Evolutionary conservation across 1,140 invertebrate genomes (phyloP).

Genomic region (Xylocopa sonorina): DNA sequence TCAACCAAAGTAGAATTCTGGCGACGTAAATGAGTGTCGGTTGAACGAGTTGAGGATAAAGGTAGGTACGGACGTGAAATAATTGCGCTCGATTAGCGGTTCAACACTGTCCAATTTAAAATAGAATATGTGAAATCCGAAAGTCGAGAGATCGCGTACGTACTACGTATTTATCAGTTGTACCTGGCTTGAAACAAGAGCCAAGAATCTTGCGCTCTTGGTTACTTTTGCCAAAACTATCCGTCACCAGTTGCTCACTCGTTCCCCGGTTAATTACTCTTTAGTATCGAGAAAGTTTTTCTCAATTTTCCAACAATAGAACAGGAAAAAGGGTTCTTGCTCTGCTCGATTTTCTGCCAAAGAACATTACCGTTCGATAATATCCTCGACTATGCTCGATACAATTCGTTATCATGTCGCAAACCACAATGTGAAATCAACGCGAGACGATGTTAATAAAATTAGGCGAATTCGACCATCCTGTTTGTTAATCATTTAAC

Average conservation of each 20-base stretch:
- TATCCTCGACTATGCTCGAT: no score
- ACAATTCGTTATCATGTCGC: no score
- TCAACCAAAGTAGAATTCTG: no score
- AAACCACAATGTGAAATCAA: not conserved
- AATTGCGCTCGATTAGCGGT: not conserved
- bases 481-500: not conserved
- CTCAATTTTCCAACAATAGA: no score
- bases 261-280: not conserved
- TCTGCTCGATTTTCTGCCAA: no score
- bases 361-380: no score
- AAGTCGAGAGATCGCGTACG: not conserved
- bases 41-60: no score
- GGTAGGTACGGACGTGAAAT: constrained; percentile 10
- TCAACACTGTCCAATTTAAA: constrained; percentile 24
- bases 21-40: not conserved
- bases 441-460: not conserved
- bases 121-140: constrained; percentile 12
- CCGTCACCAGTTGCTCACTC: constrained; percentile 31
- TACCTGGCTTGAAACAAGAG: not conserved
- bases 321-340: no score
- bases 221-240: constrained; percentile 35
- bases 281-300: not conserved
- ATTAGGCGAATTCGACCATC: not conserved
- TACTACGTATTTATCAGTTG: not conserved
- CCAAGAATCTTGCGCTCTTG: constrained; percentile 35